phyloP scores from a whole-genome alignment of 2,888 invertebrate genomes.

The Chaitophorus viminalis region DNA sequence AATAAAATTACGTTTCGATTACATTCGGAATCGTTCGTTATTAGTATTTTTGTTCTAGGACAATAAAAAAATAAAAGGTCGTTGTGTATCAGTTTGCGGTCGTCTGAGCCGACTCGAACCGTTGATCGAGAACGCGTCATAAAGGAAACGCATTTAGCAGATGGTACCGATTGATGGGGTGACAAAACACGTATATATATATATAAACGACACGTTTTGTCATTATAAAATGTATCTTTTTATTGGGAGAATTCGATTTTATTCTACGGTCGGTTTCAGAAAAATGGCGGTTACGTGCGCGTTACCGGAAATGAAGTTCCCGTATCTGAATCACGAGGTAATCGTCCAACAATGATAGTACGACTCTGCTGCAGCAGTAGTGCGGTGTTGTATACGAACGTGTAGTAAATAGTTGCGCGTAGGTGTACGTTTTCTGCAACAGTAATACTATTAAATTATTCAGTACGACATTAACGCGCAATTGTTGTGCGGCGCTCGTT shows the following conservation, averaged over 20 bases:
- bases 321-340: background rate
- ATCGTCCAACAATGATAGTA: background rate
- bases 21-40: slow-evolving; percentile 7
- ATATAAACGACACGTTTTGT: background rate
- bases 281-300: slow-evolving; percentile 3
- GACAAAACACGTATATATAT: background rate
- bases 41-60: slow-evolving; percentile 12
- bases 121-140: background rate
- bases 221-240: background rate
- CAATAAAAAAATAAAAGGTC: background rate
- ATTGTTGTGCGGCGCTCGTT: background rate
- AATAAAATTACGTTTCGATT: slow-evolving; percentile 4
- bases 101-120: too few relatives aligned
- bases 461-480: background rate
- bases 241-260: background rate
- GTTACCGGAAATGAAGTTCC: background rate
- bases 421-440: background rate
- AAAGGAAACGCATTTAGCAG: slow-evolving; percentile 1
- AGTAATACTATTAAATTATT: background rate
- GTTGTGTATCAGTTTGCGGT: background rate
- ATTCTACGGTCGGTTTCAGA: too few relatives aligned
- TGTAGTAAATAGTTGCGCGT: too few relatives aligned
- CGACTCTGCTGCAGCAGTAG: too few relatives aligned
- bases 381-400: too few relatives aligned
- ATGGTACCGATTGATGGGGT: background rate